Base-by-base conservation (phyloP, 2,113 vertebrate species). In the Toxotes chatareus region DNA sequence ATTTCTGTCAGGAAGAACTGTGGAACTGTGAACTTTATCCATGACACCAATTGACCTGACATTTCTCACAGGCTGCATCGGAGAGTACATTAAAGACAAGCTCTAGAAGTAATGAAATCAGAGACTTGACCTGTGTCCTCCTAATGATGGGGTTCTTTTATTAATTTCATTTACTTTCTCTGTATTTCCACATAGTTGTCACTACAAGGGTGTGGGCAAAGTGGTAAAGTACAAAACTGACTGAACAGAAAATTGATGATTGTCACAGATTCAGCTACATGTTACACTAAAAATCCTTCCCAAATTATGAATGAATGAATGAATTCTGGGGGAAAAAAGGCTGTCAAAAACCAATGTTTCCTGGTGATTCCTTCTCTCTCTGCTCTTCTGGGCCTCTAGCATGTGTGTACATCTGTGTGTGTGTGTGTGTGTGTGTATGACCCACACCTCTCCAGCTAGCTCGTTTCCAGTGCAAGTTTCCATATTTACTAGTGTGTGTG, bases 11-110 rank as follows among this genome's bases (percentile, higher is more conserved):
- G 73, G 31, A 56, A 59, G 61, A 82, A 80, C 78, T 49, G 60
- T 19, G 7, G 9, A 42, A 23, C 66, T 51, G 7, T 83, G 88
- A 84, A 86, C 82, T 85, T 80, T 77, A 61, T 77, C 60, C 66
- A 3, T 67, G 64, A 67, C 73, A 80, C 62, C 70, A 34, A 38
- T 46, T 86, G 80, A 78, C 84, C 83, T 85, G 86, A 88, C 80
- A 83, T 87, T 90, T 84, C 66, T 82, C 60, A 57, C 47, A 46
- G 60, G 59, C 83, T 55, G 68, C 61, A 67, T 66, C 7, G 1
- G n/a, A 76, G 80, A 73, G 17, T 46, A 57, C 49, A 76, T 74
- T 72, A 64, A 83, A 75, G 51, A 31, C n/a, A 68, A 34, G 53
- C 60, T 67, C 40, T 57, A 31, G 73, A 76, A 31, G 67, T 76